Conservation (phyloP, 1,140 invertebrate genomes). For the Plutomurus gul region DNA sequence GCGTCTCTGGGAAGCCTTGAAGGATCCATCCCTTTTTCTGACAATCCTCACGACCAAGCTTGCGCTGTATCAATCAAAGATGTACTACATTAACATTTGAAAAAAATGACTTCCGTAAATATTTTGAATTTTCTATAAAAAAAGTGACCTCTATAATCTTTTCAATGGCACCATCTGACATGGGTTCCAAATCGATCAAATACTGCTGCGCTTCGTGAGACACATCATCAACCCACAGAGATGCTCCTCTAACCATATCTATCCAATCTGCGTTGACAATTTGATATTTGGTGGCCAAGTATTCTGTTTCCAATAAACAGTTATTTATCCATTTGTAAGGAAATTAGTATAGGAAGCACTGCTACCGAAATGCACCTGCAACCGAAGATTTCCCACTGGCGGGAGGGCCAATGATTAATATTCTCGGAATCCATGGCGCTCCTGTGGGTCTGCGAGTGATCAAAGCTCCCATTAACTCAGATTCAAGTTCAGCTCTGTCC, state of each 20-base stretch:
- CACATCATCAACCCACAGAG: background rate
- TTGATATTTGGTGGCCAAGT: constrained; percentile 33
- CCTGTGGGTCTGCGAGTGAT: constrained; percentile 31
- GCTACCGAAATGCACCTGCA: background rate
- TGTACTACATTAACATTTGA: background rate
- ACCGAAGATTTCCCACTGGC: background rate
- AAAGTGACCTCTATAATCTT: constrained; percentile 41
- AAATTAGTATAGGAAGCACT: no score
- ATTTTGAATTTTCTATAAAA: no score
- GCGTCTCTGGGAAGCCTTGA: constrained; percentile 45
- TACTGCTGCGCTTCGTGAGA: constrained; percentile 35
- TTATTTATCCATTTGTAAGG: no score
- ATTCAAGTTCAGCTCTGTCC: constrained; percentile 30
- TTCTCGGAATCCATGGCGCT: constrained; percentile 49
- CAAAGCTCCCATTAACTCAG: constrained; percentile 41
- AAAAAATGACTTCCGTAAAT: no score
- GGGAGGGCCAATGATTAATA: constrained; percentile 24
- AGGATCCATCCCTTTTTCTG: constrained; percentile 45
- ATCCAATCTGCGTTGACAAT: constrained; percentile 39
- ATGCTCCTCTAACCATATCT: constrained; percentile 41
- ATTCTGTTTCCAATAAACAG: constrained; percentile 34
- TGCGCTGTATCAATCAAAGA: background rate
- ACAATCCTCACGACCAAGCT: constrained; percentile 40
- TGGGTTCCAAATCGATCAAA: constrained; percentile 37
- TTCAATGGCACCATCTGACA: constrained; percentile 34